Evolutionary conservation across 1,140 invertebrate genomes (phyloP), one percentile per base, ranked within the genome.

Genomic region (Lasioglossum albipes): DNA sequence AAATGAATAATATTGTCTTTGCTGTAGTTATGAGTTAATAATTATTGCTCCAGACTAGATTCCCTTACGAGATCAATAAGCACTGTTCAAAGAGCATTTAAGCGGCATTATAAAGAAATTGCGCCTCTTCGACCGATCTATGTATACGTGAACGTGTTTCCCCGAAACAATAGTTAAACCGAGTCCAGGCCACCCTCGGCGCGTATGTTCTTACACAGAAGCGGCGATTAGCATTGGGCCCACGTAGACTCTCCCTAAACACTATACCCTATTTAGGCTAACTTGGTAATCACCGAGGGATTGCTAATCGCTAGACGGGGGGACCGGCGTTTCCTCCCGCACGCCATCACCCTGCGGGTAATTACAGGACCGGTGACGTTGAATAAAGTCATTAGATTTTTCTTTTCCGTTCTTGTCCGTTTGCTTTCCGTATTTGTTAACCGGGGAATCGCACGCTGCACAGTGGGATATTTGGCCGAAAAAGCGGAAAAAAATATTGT

Each of bases 381-480:
- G 91, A 92, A 92, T 93, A 91, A 93, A 92, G 90, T 91, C 91
- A 91, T 93, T 92, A 91, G 87, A 89, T 91, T 92, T 91, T 89
- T 91, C 79, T 76, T 81, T 45, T 2, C 20, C 62, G 70, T 66
- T 68, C 49, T 7, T 36, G 36, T 12, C 10, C 10, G 45, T 49
- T 49, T 36, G 22, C 13, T 16, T 54, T 5, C 31, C 45, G 12
- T 10, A 1, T 7, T 45, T 22, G 7, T 54, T 20, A 18, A 12
- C 45, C 10, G 10, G 10, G 10, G 3, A 49, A 36, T 36, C 36
- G 36, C 36, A 36, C 36, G 36, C 36, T 36, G 36, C 36, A 36
- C 27, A 27, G 1, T 27, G 1, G 27, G 27, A 27, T 27, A 27
- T 27, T 27, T 27, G 27, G 27, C 27, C 27, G 27, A 27, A 27